Evolutionary conservation across 2,113 vertebrate genomes (phyloP), one percentile per base, ranked within the genome.

Genomic region (Syngnathus floridae): DNA sequence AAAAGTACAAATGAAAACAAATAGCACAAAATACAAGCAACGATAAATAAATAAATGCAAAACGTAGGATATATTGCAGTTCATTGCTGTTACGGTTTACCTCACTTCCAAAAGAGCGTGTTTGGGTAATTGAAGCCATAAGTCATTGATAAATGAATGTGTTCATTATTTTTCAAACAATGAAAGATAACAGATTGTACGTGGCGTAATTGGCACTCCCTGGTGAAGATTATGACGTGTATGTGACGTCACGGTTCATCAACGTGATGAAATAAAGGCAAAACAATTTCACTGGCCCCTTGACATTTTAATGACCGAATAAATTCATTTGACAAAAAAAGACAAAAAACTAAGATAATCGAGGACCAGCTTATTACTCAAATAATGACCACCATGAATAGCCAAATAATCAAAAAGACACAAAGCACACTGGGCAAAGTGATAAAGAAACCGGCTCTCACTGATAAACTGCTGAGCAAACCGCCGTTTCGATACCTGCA

Each of bases 401-500:
- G 81, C 16, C 75, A 88, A 4, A 88, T 95, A 73, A 83, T 90
- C 14, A 92, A 90, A 76, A 91, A 91, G 83, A 98, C 95, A 49
- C 95, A 95, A 90, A 94, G 96, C 63, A 85, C 88, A 4, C 82
- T 98, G 86, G 95, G 96, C 0, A 93, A 88, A 72, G 95, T 98
- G 74, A 96, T 98, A 51, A 94, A 92, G 77, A 92, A 93, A 64
- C 95, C 95, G 31, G 94, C 93, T 46, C 91, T 98, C 22, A 96
- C 93, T 0, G 95, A 99, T 36, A 95, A 95, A 78, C 90, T 98
- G 86, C 92, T 99, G 26, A 92, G 63, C 86, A 98, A 94, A 80
- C 95, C 95, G 22, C 95, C 95, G 46, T 99, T 99, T 84, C 92
- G 94, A 37, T 99, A 94, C 87, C 91, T 99, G 68, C 96, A 98